Evolutionary conservation across 2,113 vertebrate genomes (phyloP).

Genomic region (Archilochus colubris): DNA sequence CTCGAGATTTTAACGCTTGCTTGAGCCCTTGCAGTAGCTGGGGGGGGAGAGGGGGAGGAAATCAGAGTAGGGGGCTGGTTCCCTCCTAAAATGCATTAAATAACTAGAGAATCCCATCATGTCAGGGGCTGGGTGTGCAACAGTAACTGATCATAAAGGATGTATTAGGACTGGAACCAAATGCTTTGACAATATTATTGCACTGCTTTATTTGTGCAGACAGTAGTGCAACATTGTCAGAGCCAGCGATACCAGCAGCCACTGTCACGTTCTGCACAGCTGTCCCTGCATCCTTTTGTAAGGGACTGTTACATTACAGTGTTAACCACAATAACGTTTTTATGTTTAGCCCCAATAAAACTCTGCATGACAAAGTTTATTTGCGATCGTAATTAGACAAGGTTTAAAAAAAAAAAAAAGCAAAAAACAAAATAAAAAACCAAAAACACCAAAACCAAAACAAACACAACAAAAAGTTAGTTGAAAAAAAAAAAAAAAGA

Average conservation of each 20-base stretch:
- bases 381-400: constrained; percentile 50
- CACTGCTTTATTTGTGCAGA: constrained; percentile 93
- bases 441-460: neutral
- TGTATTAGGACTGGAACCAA: constrained; percentile 80
- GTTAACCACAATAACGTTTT: constrained; percentile 55
- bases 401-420: neutral
- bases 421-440: neutral
- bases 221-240: constrained; percentile 98
- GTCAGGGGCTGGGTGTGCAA: constrained; percentile 61
- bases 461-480: constrained; percentile 13
- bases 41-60: neutral
- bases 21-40: neutral
- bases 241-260: constrained; percentile 88
- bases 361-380: constrained; percentile 54
- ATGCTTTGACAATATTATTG: constrained; percentile 99
- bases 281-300: constrained; percentile 66
- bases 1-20: neutral
- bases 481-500: constrained; percentile 19
- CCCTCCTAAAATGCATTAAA: constrained; percentile 37
- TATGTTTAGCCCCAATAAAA: constrained; percentile 55
- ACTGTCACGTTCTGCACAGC: constrained; percentile 62
- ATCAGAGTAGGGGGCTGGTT: constrained; percentile 17
- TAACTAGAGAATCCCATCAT: constrained; percentile 27
- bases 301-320: constrained; percentile 47
- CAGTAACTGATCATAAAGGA: constrained; percentile 64